Conservation (phyloP, 2,888 invertebrate species). For the Timema cristinae region DNA sequence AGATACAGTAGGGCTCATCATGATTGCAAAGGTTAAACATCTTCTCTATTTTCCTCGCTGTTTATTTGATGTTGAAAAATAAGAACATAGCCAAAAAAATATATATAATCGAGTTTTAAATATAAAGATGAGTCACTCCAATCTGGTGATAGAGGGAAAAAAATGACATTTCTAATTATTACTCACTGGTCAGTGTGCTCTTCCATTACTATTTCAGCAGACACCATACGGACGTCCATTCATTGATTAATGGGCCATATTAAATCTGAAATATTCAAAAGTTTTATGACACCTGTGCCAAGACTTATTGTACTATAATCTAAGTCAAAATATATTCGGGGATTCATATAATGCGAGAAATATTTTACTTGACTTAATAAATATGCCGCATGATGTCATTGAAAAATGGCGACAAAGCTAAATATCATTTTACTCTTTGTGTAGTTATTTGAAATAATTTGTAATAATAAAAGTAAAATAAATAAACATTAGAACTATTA, state of each 20-base stretch:
- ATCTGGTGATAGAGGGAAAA: no score
- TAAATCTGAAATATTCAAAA: constrained; percentile 13
- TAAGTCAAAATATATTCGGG: neutral
- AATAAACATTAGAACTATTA: no score
- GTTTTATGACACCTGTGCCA: no score
- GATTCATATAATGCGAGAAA: no score
- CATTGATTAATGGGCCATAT: constrained; percentile 27
- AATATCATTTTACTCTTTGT: neutral
- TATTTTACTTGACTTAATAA: neutral
- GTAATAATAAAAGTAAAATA: neutral
- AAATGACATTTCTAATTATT: neutral
- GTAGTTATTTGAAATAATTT: neutral
- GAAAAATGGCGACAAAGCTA: constrained; percentile 26
- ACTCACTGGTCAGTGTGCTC: constrained; percentile 29
- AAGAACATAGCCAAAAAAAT: no score
- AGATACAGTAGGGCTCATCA: no score
- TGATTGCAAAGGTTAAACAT: no score
- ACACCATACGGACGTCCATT: constrained; percentile 31
- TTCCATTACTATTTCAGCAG: constrained; percentile 32
- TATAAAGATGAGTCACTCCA: no score
- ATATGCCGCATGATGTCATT: constrained; percentile 29
- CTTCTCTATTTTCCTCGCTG: no score
- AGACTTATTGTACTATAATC: no score
- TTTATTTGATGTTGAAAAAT: no score
- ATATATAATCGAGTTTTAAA: no score